Conservation (phyloP, 2,888 invertebrate genomes). For the Patella depressa region DNA sequence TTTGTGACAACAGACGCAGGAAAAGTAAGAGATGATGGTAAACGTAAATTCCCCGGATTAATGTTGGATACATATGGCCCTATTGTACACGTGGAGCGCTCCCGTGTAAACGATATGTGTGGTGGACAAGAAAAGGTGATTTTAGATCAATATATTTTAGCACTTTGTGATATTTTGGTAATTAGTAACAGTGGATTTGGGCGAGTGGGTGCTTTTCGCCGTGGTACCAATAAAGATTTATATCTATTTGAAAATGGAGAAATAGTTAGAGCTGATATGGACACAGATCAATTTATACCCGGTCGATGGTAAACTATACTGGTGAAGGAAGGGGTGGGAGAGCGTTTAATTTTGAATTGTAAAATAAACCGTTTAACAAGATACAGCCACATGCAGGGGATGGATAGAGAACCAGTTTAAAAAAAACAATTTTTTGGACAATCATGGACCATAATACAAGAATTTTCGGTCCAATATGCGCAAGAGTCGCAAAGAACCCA, state of each 20-base stretch:
- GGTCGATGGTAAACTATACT: no score
- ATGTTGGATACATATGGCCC: conserved; percentile 37
- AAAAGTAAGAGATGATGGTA: conserved; percentile 33
- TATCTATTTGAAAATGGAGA: not conserved
- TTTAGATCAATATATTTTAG: conserved; percentile 32
- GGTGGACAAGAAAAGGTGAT: conserved; percentile 29
- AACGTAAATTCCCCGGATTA: conserved; percentile 30
- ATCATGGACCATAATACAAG: no score
- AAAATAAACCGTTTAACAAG: no score
- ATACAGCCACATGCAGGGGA: no score
- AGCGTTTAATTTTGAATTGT: no score
- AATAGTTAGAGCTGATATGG: no score
- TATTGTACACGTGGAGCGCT: conserved; percentile 40
- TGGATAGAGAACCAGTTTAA: no score
- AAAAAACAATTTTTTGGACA: no score
- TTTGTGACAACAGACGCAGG: conserved; percentile 46
- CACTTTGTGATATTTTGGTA: conserved; percentile 31
- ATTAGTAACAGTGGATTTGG: conserved; percentile 35
- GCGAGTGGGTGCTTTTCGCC: conserved; percentile 30
- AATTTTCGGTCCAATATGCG: no score
- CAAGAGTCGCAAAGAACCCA: no score
- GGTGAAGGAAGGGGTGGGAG: no score
- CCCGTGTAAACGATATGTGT: conserved; percentile 26
- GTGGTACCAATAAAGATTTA: conserved; percentile 21
- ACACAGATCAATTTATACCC: no score